A percentile compares a stretch with the other conserved stretches of the same genome.
Conservation (phyloP, 2,888 invertebrate genomes). For the Elmis aenea region DNA sequence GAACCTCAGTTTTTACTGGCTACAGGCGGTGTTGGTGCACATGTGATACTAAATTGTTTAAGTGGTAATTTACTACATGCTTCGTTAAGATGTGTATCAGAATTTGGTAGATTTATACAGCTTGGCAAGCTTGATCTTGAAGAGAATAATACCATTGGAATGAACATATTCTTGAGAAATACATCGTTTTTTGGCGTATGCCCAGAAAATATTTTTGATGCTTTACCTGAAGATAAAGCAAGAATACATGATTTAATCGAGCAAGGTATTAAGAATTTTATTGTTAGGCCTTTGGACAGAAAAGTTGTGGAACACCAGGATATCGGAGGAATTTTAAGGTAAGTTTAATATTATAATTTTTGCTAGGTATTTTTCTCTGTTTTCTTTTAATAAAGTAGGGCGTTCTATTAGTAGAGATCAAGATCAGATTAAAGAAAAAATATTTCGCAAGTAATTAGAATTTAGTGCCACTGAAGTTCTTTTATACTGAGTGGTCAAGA, state of each 20-base stretch:
- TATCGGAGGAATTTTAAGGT: slow-evolving; percentile 63
- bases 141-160: slow-evolving; percentile 62
- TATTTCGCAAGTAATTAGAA: too few species aligned
- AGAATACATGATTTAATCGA: slow-evolving; percentile 53
- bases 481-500: too few species aligned
- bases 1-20: slow-evolving; percentile 75
- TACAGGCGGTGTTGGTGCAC: slow-evolving; percentile 84
- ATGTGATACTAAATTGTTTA: slow-evolving; percentile 85
- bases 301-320: slow-evolving; percentile 60
- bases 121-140: slow-evolving; percentile 80
- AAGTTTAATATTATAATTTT: slow-evolving; percentile 32
- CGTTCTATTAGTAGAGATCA: too few species aligned
- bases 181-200: slow-evolving; percentile 75
- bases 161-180: slow-evolving; percentile 71
- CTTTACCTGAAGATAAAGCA: slow-evolving; percentile 50
- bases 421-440: too few species aligned
- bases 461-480: too few species aligned
- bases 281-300: slow-evolving; percentile 63
- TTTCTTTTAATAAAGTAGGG: too few species aligned
- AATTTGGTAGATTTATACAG: slow-evolving; percentile 70
- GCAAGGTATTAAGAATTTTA: slow-evolving; percentile 60
- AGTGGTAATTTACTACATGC: slow-evolving; percentile 83
- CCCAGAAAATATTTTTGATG: slow-evolving; percentile 62
- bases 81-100: slow-evolving; percentile 57
- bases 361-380: too few species aligned